A percentile compares a stretch with the other conserved stretches of the same genome.
These are phyloP conservation scores for Athrips mouffetella DNA, from an alignment of 2,888 invertebrate species.

Conservation along the genomic window DNA sequence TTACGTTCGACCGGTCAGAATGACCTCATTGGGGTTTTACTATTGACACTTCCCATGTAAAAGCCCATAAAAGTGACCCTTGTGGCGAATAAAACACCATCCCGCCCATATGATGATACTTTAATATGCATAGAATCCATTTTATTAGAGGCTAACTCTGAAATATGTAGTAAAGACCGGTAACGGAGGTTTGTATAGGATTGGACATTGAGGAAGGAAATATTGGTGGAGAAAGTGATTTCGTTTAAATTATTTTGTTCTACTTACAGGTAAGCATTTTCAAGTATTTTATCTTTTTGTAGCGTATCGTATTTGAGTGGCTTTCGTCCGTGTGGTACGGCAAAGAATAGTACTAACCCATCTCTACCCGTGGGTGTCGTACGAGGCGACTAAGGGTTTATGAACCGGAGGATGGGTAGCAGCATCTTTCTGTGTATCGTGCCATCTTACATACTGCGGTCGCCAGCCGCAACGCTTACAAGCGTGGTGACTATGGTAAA, in stretches of 20 bases:
- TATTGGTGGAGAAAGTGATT: not conserved
- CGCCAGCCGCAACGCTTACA: too few species aligned
- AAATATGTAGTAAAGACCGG: conserved; percentile 49
- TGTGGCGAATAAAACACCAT: conserved; percentile 61
- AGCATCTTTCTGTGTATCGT: too few species aligned
- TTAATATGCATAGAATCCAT: conserved; percentile 73
- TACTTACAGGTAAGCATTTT: not conserved
- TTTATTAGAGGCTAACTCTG: conserved; percentile 66
- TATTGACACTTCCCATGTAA: conserved; percentile 66
- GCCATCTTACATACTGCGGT: too few species aligned
- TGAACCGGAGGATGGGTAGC: too few species aligned
- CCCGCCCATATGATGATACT: conserved; percentile 68
- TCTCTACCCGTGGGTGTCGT: too few species aligned
- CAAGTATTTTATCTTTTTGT: not conserved
- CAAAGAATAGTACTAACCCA: too few species aligned
- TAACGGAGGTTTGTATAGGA: conserved; percentile 20
- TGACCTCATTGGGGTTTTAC: conserved; percentile 57
- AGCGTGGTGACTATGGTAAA: too few species aligned
- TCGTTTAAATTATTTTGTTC: not conserved
- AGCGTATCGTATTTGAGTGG: too few species aligned
- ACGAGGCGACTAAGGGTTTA: too few species aligned
- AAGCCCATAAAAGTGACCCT: conserved; percentile 61
- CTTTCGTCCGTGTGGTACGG: too few species aligned
- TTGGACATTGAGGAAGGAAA: conserved; percentile 1
- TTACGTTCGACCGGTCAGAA: conserved; percentile 35